These are phyloP conservation scores for Muscicapa striata DNA, from an alignment of 2,797 vertebrate species.

Conservation along the genomic window DNA sequence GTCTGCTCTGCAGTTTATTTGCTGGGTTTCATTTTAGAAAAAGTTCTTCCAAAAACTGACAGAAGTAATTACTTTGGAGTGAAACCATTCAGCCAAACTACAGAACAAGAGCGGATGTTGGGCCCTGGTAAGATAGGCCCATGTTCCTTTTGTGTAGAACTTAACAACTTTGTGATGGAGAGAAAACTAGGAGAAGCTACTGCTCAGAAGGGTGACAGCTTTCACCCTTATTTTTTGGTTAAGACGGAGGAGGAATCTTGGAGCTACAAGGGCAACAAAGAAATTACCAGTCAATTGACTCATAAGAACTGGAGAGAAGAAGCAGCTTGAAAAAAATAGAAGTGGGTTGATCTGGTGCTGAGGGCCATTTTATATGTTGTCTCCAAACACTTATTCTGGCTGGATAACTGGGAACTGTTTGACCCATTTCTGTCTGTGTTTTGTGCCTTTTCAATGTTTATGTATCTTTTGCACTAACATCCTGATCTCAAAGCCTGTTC, in stretches of 20 bases:
- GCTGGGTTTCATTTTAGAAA: background rate
- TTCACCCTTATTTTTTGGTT: background rate
- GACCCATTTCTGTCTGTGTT: background rate
- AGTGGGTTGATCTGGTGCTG: background rate
- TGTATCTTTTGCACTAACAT: background rate
- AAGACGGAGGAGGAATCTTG: background rate
- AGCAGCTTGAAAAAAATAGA: background rate
- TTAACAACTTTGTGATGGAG: background rate
- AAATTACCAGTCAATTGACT: background rate
- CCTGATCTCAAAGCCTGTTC: background rate
- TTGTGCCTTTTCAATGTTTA: background rate
- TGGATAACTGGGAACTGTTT: background rate
- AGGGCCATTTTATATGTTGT: background rate
- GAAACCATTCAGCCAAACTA: background rate
- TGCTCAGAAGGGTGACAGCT: background rate
- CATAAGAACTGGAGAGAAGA: background rate
- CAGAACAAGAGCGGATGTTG: background rate
- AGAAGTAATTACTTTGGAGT: background rate
- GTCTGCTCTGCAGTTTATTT: background rate
- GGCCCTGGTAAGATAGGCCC: background rate
- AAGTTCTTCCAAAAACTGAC: background rate
- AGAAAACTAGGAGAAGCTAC: background rate
- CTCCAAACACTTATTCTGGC: background rate
- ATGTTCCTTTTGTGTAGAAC: background rate
- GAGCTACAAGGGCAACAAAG: background rate